These are phyloP conservation scores for Sesamia inferens DNA, from an alignment of 2,888 invertebrate species.

Conservation along the genomic window DNA sequence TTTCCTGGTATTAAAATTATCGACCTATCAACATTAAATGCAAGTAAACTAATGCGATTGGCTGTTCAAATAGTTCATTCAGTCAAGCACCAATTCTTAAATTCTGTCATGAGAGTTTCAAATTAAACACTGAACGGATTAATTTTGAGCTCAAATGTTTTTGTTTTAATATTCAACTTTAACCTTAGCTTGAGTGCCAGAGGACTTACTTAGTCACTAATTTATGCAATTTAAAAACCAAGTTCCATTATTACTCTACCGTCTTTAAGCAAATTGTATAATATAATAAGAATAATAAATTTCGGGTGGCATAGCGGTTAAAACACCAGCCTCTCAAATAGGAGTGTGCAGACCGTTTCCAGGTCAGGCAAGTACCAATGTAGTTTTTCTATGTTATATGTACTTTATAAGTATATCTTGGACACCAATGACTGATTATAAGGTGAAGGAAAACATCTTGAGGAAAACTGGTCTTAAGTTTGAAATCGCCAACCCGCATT, in stretches of 20 bases:
- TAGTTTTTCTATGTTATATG: too few species aligned
- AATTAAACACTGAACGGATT: not conserved
- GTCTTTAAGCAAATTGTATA: too few species aligned
- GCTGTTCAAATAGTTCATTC: not conserved
- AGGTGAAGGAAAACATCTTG: too few species aligned
- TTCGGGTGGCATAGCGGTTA: too few species aligned
- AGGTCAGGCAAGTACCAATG: too few species aligned
- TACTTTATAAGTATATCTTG: too few species aligned
- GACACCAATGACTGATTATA: too few species aligned
- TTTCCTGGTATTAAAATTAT: not conserved
- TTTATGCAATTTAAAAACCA: not conserved
- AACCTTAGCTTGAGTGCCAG: not conserved
- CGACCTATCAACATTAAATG: not conserved
- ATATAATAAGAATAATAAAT: too few species aligned
- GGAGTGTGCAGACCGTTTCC: too few species aligned
- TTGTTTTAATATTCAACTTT: not conserved
- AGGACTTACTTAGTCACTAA: not conserved
- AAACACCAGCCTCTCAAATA: too few species aligned
- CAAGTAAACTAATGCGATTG: not conserved
- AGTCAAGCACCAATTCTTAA: not conserved
- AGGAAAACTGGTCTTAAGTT: too few species aligned
- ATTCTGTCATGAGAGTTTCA: not conserved
- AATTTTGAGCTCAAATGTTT: not conserved
- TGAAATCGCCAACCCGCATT: too few species aligned
- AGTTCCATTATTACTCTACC: not conserved